These are phyloP conservation scores for Scortum barcoo DNA, from an alignment of 2,113 vertebrate species.

Conservation along the genomic window DNA sequence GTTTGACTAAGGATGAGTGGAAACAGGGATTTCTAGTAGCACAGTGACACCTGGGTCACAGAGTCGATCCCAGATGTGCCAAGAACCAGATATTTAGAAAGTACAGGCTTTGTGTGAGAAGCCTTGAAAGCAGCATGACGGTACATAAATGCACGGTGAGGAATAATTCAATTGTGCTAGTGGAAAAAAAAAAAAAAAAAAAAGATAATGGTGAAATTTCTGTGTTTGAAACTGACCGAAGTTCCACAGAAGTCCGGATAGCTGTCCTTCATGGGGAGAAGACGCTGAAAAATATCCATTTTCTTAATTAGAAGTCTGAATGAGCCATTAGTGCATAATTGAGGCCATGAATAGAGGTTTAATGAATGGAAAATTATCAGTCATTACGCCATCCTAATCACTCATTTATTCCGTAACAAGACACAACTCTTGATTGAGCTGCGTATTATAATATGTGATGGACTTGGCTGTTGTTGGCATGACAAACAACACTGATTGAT, in stretches of 20 bases:
- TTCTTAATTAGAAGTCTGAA: constrained; percentile 62
- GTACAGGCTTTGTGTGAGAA: not conserved
- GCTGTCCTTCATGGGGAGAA: constrained; percentile 45
- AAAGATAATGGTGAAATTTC: constrained; percentile 4
- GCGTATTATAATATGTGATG: constrained; percentile 8
- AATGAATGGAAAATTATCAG: constrained; percentile 76
- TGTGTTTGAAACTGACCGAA: constrained; percentile 1
- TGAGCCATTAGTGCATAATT: constrained; percentile 70
- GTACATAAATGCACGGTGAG: not conserved
- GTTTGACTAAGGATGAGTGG: not conserved
- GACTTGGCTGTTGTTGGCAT: constrained; percentile 32
- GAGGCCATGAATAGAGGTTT: constrained; percentile 64
- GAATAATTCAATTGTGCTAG: not conserved
- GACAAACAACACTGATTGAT: constrained; percentile 43
- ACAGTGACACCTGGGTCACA: not conserved
- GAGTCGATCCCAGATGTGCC: not conserved
- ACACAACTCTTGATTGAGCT: constrained; percentile 40
- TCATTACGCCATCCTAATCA: constrained; percentile 67
- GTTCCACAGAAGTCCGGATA: constrained; percentile 7
- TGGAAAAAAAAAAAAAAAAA: not conserved
- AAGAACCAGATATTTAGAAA: not conserved
- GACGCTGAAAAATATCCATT: constrained; percentile 51
- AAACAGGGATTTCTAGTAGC: not conserved
- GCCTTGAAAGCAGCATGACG: constrained; percentile 1
- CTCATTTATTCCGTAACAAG: constrained; percentile 55